phyloP scores from a whole-genome alignment of 2,113 vertebrate genomes.

The Halcyon malimbica region DNA sequence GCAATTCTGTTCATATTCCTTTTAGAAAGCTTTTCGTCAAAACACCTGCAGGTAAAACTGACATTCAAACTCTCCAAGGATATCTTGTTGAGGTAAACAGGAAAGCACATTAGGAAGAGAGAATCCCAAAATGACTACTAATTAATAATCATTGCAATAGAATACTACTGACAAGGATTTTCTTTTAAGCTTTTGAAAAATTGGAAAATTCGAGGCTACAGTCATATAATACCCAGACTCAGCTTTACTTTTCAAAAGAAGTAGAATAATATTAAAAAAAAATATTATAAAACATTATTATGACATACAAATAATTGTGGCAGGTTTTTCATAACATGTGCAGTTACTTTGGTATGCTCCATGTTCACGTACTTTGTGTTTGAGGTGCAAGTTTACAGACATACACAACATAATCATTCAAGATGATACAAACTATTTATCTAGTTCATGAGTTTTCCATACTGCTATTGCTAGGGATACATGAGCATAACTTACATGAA shows the following conservation, averaged over 20 bases:
- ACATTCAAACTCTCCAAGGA: not conserved
- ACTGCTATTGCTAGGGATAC: not conserved
- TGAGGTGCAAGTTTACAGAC: not conserved
- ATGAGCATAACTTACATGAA: not conserved
- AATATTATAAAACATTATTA: not conserved
- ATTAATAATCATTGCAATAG: not conserved
- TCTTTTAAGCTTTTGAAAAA: not conserved
- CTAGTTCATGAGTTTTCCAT: not conserved
- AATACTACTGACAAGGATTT: not conserved
- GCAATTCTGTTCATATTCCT: not conserved
- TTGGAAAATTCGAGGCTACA: not conserved
- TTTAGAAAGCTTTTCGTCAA: not conserved
- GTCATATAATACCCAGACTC: not conserved
- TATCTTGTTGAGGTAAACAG: constrained; percentile 8
- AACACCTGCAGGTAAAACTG: constrained; percentile 1
- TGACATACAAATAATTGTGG: not conserved
- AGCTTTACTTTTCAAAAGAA: not conserved
- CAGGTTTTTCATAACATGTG: not conserved
- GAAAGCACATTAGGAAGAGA: constrained; percentile 1
- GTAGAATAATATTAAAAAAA: not conserved
- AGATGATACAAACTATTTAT: not conserved
- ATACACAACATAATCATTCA: not conserved
- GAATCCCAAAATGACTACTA: not conserved
- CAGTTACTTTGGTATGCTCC: not conserved
- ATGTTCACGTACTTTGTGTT: not conserved